Evolutionary conservation across 2,888 invertebrate genomes (phyloP).

Genomic region (Phania funesta): DNA sequence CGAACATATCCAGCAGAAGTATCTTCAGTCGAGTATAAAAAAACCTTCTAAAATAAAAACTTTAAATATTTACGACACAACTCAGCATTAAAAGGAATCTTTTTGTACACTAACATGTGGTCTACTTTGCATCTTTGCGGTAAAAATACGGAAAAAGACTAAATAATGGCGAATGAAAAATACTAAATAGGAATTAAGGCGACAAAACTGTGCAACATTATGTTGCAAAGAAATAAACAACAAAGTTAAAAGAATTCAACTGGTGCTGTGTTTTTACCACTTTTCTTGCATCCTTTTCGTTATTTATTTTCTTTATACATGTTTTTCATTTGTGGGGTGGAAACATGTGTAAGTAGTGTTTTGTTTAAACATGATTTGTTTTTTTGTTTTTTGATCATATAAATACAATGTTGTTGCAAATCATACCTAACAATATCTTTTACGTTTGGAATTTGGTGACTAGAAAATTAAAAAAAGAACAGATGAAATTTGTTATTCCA

Average conservation of each 20-base stretch:
- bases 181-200: slow-evolving; percentile 51
- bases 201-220: slow-evolving; percentile 15
- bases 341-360: not conserved
- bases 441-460: no score
- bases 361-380: not conserved
- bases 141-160: slow-evolving; percentile 5
- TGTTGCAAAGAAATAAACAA: not conserved
- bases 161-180: slow-evolving; percentile 27
- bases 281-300: no score
- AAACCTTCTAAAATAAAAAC: no score
- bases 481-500: no score
- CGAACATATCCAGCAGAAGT: no score
- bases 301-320: slow-evolving; percentile 10
- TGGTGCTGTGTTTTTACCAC: slow-evolving; percentile 41
- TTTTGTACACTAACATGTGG: slow-evolving; percentile 1
- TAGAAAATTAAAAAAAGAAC: no score
- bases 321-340: not conserved
- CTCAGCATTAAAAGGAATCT: not conserved
- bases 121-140: not conserved
- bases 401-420: no score
- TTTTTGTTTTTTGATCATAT: no score
- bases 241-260: slow-evolving; percentile 32
- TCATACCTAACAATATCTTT: no score
- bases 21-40: no score
- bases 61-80: no score